Percentiles rank a stretch among this genome's conserved stretches.
Evolutionary conservation across 2,113 vertebrate genomes (phyloP).

Genomic region (Engystomops pustulosus): DNA sequence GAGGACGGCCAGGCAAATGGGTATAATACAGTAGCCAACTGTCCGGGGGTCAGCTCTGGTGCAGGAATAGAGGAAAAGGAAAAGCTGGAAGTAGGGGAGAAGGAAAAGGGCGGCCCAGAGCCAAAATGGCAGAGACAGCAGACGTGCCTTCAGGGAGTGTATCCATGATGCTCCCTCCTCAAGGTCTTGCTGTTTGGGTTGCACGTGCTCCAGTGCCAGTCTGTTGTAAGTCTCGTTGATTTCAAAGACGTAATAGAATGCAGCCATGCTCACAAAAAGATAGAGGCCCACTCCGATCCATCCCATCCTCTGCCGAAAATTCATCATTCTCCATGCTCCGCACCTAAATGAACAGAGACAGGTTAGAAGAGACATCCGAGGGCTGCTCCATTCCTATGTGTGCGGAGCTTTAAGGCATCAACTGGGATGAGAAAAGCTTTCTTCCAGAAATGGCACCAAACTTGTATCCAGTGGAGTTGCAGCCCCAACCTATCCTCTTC

Average conservation of each 20-base stretch:
- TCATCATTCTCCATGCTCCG: slow-evolving; percentile 99
- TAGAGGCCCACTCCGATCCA: slow-evolving; percentile 92
- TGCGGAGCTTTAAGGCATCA: too few species aligned
- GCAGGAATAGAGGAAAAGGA: slow-evolving; percentile 97
- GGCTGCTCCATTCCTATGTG: background rate
- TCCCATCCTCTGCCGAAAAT: slow-evolving; percentile 98
- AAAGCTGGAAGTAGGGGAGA: slow-evolving; percentile 93
- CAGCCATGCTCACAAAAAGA: slow-evolving; percentile 84
- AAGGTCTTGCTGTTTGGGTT: slow-evolving; percentile 75
- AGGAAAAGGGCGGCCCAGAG: slow-evolving; percentile 90
- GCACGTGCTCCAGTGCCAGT: slow-evolving; percentile 86
- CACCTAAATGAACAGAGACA: slow-evolving; percentile 65
- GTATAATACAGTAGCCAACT: slow-evolving; percentile 93
- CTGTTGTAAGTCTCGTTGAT: slow-evolving; percentile 89
- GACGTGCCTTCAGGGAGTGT: slow-evolving; percentile 78
- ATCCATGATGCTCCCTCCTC: slow-evolving; percentile 72
- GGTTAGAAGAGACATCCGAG: background rate
- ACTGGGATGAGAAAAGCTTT: too few species aligned
- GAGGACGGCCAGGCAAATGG: slow-evolving; percentile 89
- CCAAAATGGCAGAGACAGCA: slow-evolving; percentile 90
- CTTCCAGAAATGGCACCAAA: too few species aligned
- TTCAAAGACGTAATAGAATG: slow-evolving; percentile 93
- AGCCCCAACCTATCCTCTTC: too few species aligned
- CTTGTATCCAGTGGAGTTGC: too few species aligned
- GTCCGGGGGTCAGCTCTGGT: slow-evolving; percentile 92